Conservation (phyloP, 2,113 vertebrate species). For the Ovis aries region ARS-UI_Ramb_v3.0 NC_056054.1:54607001-54607500, state of each 20-base stretch:
- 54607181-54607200: background rate
- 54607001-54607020: background rate
- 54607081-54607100: background rate
- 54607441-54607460: background rate
- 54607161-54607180: background rate
- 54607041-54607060: background rate
- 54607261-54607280: background rate
- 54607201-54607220: background rate
- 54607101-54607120: background rate
- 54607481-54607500: background rate
- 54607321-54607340: background rate
- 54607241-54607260: background rate
- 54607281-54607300: background rate
- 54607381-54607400: background rate
- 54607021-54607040: background rate
- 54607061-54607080: background rate
- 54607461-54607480: background rate
- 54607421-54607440: background rate
- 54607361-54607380: background rate
- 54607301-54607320: background rate
- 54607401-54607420: background rate
- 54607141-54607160: background rate
- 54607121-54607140: background rate
- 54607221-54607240: background rate
- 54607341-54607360: background rate